A percentile compares a stretch with the other conserved stretches of the same genome.
Conservation (phyloP, 2,797 vertebrate species). For the Adrianichthys oophorus region DNA sequence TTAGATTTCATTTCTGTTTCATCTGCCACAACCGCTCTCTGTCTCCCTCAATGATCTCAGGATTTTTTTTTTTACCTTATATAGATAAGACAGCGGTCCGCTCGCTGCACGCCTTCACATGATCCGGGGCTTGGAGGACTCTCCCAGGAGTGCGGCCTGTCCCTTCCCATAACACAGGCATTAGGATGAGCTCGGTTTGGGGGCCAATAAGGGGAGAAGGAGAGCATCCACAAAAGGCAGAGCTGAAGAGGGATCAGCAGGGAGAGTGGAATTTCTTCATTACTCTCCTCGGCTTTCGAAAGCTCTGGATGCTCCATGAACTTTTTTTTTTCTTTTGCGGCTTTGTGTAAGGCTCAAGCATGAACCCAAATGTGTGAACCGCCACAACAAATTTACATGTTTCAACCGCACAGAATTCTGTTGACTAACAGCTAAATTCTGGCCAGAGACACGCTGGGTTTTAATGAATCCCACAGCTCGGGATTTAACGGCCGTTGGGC, state of each 20-base stretch:
- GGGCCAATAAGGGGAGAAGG: constrained; percentile 37
- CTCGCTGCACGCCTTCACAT: constrained; percentile 28
- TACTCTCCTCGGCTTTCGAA: constrained; percentile 52
- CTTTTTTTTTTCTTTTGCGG: constrained; percentile 10
- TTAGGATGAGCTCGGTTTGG: constrained; percentile 46
- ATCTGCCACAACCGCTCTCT: constrained; percentile 47
- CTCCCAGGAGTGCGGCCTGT: constrained; percentile 47
- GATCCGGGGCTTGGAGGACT: constrained; percentile 47
- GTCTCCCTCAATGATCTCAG: constrained; percentile 28
- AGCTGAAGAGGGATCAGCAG: constrained; percentile 40
- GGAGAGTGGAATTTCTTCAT: constrained; percentile 63
- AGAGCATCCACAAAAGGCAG: constrained; percentile 46
- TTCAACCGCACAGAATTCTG: constrained; percentile 38
- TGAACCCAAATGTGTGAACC: constrained; percentile 40
- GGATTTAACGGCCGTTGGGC: constrained; percentile 33
- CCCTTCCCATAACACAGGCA: constrained; percentile 57
- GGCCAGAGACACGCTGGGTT: constrained; percentile 45
- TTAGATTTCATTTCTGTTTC: constrained; percentile 69
- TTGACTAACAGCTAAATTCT: constrained; percentile 55
- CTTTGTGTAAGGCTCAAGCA: constrained; percentile 34
- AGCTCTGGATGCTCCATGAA: constrained; percentile 22
- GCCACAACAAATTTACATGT: constrained; percentile 40
- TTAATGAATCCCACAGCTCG: constrained; percentile 52
- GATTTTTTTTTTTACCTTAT: constrained; percentile 54
- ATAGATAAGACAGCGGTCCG: constrained; percentile 45